These are phyloP conservation scores for Brachyhypopomus gauderio DNA, from an alignment of 2,113 vertebrate genomes.

Conservation along the genomic window DNA sequence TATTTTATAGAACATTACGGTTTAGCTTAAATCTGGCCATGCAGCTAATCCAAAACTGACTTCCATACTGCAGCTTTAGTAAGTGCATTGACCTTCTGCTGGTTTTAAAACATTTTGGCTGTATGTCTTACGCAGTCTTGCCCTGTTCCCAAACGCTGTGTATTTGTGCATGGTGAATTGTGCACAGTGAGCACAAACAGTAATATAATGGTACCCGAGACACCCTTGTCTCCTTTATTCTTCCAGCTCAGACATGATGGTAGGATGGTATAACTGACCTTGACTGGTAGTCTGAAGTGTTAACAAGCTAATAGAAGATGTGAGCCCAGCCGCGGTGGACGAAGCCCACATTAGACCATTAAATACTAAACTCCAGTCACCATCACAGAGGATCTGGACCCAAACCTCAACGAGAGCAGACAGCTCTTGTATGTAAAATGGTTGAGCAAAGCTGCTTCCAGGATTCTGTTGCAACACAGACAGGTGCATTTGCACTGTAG, in stretches of 20 bases:
- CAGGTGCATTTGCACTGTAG: constrained; percentile 25
- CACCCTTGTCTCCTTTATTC: not conserved
- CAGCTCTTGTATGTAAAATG: not conserved
- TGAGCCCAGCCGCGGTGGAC: not conserved
- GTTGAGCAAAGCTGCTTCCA: not conserved
- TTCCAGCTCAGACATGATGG: not conserved
- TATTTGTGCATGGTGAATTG: not conserved
- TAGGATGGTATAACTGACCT: not conserved
- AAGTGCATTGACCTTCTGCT: constrained; percentile 20
- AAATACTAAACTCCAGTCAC: not conserved
- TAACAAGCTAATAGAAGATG: not conserved
- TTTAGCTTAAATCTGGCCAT: constrained; percentile 16
- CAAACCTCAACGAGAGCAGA: not conserved
- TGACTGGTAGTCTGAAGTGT: not conserved
- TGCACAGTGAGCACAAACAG: not conserved
- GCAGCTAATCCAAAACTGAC: constrained; percentile 6
- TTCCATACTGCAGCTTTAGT: constrained; percentile 11
- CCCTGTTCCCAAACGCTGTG: not conserved
- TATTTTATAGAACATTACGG: not conserved
- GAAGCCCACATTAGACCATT: constrained; percentile 1
- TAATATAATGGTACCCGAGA: not conserved
- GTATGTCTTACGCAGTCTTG: constrained; percentile 7
- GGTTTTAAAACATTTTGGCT: constrained; percentile 13
- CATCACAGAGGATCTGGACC: constrained; percentile 1
- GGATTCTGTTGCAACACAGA: constrained; percentile 13